phyloP scores from a whole-genome alignment of 2,888 invertebrate species.

The Diabrotica balteata region DNA sequence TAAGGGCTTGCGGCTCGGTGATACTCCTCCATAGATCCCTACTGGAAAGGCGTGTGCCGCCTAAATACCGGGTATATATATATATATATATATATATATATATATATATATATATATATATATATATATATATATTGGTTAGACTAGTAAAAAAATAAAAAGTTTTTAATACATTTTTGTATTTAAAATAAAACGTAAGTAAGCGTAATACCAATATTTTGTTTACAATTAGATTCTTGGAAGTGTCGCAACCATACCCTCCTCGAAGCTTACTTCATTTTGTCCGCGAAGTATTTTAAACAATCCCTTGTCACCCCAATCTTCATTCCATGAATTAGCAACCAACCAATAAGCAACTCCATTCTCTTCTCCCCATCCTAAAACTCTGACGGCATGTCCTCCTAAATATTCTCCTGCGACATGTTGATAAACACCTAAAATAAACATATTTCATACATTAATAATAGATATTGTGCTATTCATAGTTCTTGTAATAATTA shows the following conservation, averaged over 20 bases:
- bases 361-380: conserved; percentile 86
- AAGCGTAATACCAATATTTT: background rate
- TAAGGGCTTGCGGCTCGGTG: too few species aligned
- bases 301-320: conserved; percentile 89
- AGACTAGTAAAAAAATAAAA: too few species aligned
- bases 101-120: too few species aligned
- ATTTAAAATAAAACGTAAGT: background rate
- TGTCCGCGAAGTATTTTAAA: conserved; percentile 86
- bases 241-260: conserved; percentile 68
- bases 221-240: conserved; percentile 18
- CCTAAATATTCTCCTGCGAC: conserved; percentile 72
- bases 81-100: too few species aligned
- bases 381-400: conserved; percentile 85
- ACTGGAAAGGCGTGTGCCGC: too few species aligned
- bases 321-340: conserved; percentile 92
- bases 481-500: too few species aligned
- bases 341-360: conserved; percentile 85
- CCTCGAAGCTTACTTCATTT: conserved; percentile 80
- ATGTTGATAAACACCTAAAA: conserved; percentile 74
- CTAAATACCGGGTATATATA: too few species aligned
- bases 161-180: too few species aligned
- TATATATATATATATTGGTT: too few species aligned
- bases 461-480: background rate
- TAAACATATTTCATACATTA: background rate
- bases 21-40: too few species aligned